These are phyloP conservation scores for Cremastobaeus sp. DNA, from an alignment of 2,888 invertebrate genomes.

Conservation along the genomic window DNA sequence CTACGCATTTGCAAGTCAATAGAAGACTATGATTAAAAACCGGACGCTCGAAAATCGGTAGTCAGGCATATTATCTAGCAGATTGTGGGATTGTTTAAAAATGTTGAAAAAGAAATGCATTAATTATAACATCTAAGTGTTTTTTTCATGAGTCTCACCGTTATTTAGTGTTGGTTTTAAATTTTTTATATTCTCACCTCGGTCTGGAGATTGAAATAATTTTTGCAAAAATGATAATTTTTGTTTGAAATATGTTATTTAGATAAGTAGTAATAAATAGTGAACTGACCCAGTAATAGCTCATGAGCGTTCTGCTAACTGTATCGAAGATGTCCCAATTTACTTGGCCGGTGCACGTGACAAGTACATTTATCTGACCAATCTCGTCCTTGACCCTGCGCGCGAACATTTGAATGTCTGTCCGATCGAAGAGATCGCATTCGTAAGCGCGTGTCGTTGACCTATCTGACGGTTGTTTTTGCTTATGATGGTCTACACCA, in stretches of 20 bases:
- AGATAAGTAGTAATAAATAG: background rate
- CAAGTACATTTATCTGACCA: constrained; percentile 71
- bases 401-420: constrained; percentile 68
- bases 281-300: constrained; percentile 73
- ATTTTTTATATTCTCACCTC: background rate
- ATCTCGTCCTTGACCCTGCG: constrained; percentile 69
- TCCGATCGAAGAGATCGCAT: constrained; percentile 69
- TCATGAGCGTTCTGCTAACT: constrained; percentile 71
- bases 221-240: background rate
- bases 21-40: too few species aligned
- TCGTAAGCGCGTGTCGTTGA: constrained; percentile 64
- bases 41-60: too few species aligned
- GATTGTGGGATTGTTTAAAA: too few species aligned
- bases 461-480: constrained; percentile 37
- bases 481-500: constrained; percentile 62
- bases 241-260: background rate
- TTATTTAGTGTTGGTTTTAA: too few species aligned
- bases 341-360: constrained; percentile 69
- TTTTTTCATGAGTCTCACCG: too few species aligned
- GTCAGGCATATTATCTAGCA: too few species aligned
- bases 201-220: background rate
- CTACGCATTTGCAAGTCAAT: too few species aligned
- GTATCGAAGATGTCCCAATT: constrained; percentile 69
- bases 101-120: too few species aligned
- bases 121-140: too few species aligned